phyloP scores from a whole-genome alignment of 2,113 vertebrate genomes.

The Pelecanus crispus region DNA sequence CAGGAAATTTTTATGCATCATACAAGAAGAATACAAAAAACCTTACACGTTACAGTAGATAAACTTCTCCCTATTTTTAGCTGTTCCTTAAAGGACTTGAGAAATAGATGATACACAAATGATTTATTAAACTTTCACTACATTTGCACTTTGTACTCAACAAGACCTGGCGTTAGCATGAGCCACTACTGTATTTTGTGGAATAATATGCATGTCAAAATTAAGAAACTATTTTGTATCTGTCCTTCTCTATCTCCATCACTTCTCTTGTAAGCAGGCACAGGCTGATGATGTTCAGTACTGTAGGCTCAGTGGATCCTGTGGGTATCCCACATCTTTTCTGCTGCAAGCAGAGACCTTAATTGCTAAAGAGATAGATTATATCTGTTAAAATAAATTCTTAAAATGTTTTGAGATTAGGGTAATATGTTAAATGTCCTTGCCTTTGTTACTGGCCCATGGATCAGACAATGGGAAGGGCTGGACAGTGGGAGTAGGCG shows the following conservation, averaged over 20 bases:
- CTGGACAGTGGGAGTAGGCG: not conserved
- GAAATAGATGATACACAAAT: not conserved
- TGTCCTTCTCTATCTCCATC: not conserved
- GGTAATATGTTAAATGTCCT: not conserved
- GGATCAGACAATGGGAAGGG: not conserved
- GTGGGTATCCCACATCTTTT: not conserved
- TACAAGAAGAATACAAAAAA: not conserved
- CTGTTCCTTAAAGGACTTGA: not conserved
- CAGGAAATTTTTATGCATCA: not conserved
- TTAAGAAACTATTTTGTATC: not conserved
- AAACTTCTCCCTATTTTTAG: not conserved
- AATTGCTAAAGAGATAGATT: not conserved
- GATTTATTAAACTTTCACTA: not conserved
- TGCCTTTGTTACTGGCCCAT: not conserved
- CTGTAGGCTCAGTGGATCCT: not conserved
- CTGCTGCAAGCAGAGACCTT: not conserved
- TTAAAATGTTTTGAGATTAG: not conserved
- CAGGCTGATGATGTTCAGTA: not conserved
- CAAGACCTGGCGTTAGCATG: not conserved
- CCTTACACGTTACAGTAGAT: not conserved
- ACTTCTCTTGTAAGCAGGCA: not conserved
- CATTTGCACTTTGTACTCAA: not conserved
- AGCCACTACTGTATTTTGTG: not conserved
- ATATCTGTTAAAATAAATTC: not conserved
- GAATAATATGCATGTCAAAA: not conserved